Conservation (phyloP, 2,888 invertebrate species). For the Leucophora obtusa region DNA sequence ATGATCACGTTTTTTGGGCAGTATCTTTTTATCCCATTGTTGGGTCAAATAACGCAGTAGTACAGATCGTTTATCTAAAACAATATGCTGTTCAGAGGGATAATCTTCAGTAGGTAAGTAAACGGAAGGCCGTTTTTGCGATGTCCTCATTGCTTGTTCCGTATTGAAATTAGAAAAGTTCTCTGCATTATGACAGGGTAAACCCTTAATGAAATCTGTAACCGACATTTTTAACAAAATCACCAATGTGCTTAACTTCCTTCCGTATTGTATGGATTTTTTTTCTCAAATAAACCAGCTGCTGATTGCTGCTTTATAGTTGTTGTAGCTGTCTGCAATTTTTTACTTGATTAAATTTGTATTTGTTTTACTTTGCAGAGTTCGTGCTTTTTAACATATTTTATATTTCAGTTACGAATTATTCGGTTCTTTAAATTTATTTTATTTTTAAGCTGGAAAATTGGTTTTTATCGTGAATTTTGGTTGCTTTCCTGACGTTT, state of each 20-base stretch:
- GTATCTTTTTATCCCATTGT: slow-evolving; percentile 94
- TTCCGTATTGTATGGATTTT: neutral
- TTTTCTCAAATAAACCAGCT: neutral
- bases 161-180: slow-evolving; percentile 95
- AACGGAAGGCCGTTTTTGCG: slow-evolving; percentile 91
- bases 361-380: neutral
- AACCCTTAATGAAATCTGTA: slow-evolving; percentile 92
- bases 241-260: neutral
- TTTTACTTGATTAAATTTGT: neutral
- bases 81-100: slow-evolving; percentile 97
- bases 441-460: neutral
- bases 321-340: neutral
- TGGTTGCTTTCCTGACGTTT: slow-evolving; percentile 7
- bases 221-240: slow-evolving; percentile 81
- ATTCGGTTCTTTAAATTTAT: too few species aligned
- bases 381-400: neutral
- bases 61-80: slow-evolving; percentile 96
- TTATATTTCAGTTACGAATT: too few species aligned
- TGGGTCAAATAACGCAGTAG: slow-evolving; percentile 95
- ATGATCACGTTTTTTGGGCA: slow-evolving; percentile 78
- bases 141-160: slow-evolving; percentile 89
- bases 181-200: slow-evolving; percentile 93
- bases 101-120: slow-evolving; percentile 95
- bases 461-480: neutral
- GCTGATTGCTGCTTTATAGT: neutral